Base-by-base conservation (phyloP, 2,888 invertebrate genomes). In the Theodoxus fluviatilis region DNA sequence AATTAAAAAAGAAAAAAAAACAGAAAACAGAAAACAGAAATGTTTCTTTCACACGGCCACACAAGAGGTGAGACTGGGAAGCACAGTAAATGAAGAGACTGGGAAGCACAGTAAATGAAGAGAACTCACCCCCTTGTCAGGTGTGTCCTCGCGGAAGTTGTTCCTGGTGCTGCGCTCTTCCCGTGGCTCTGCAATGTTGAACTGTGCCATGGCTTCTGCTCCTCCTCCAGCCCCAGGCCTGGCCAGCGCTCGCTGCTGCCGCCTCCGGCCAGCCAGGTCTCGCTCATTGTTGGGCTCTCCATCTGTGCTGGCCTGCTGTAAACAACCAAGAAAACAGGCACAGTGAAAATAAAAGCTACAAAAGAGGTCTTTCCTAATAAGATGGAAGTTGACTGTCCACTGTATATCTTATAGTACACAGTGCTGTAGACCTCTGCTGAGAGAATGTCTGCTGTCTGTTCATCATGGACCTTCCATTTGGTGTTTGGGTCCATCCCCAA, bases 211-310 rank as follows among this genome's bases (percentile, higher is more conserved):
- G n/a, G n/a, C n/a, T n/a, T n/a, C n/a, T n/a, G n/a, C n/a, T n/a
- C n/a, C n/a, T n/a, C n/a, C n/a, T n/a, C n/a, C n/a, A n/a, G n/a
- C n/a, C n/a, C n/a, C n/a, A n/a, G n/a, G n/a, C n/a, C n/a, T n/a
- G n/a, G n/a, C n/a, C n/a, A n/a, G n/a, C n/a, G n/a, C n/a, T n/a
- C n/a, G n/a, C n/a, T n/a, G n/a, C n/a, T n/a, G 76, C 22, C 78
- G 79, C 31, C 80, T 73, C 18, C 80, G 71, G n/a, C 75, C 75
- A 7, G 79, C 69, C 38, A 81, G 67, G 37, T 78, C 76, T 43
- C 81, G 73, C 37, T 83, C 84, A 75, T 83, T 83, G 69, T 84
- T 84, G 52, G 78, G 79, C 64, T 82, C 83, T 7, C 81, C 81
- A 75, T 83, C 83, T 72, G 78, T 81, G 74, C 81, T 81, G 47